phyloP scores from a whole-genome alignment of 2,797 vertebrate species.

The Poecilia wingei region DNA sequence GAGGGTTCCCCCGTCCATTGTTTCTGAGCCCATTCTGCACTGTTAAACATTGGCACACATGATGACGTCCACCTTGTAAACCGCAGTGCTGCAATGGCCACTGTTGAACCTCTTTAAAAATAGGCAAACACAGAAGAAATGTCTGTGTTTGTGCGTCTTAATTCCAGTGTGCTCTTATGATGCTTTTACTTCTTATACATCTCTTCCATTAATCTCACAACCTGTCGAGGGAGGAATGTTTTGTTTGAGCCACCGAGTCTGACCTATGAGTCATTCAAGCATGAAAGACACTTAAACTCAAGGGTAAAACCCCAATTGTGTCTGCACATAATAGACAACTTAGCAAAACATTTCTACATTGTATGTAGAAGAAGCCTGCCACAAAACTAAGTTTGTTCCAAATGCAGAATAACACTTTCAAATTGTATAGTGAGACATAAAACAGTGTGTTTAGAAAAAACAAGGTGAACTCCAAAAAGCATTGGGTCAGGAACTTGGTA shows the following conservation, averaged over 20 bases:
- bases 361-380: background rate
- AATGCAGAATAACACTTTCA: background rate
- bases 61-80: conserved; percentile 57
- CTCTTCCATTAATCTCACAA: background rate
- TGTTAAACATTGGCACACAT: conserved; percentile 43
- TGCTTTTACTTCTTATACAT: background rate
- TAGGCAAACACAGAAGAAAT: background rate
- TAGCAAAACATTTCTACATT: background rate
- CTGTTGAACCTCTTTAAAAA: background rate
- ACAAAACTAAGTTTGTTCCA: background rate
- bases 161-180: background rate
- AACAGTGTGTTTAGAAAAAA: background rate
- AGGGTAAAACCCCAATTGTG: background rate
- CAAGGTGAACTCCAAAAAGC: background rate
- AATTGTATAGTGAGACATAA: background rate
- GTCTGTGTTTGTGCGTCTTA: background rate
- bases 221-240: background rate
- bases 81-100: conserved; percentile 3
- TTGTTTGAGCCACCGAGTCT: background rate
- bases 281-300: background rate
- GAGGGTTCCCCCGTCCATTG: conserved; percentile 66
- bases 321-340: background rate
- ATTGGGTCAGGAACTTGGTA: background rate
- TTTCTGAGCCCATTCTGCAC: conserved; percentile 32
- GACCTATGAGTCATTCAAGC: background rate